Evolutionary conservation across 2,888 invertebrate genomes (phyloP), one percentile per base, ranked within the genome.

Genomic region (Cantharis rustica): DNA sequence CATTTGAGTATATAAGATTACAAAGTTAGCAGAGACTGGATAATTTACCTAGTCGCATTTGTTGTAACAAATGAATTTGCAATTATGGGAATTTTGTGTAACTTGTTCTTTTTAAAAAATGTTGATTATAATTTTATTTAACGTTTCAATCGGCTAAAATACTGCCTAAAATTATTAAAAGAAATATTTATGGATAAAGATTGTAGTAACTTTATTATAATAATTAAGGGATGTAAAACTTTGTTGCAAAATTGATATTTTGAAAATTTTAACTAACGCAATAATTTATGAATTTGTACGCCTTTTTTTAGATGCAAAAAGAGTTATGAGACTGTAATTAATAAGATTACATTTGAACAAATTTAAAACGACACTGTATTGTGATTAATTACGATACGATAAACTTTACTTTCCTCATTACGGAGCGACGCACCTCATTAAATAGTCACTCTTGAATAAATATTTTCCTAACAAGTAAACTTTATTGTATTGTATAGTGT

Each of bases 251-350:
- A 47, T 47, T 47, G 47, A 47, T 66, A 66, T 66, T 66, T 17
- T 66, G 64, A 23, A 23, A 17, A 66, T 63, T 17, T 63, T 63
- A 66, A 66, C 23, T 16, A 9, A 20, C 16, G 64, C 64, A 66
- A 66, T 66, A 66, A 17, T 66, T 17, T 66, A 16, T 66, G 16
- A 23, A 20, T 66, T 66, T 47, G 47, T 66, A 66, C 17, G 64
- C 20, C 64, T 66, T 23, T 66, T 63, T 63, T 63, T 66, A 66
- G 13, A 23, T 66, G 64, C 64, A 66, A 66, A 47, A 47, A 66
- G 64, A 66, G 64, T 66, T 66, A 66, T 66, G 64, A 66, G 64
- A 66, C 64, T 66, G 64, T 17, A 66, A 66, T 66, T 66, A 66
- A 20, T 66, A 66, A 66, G 47, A 47, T 47, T 47, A 47, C 47